Base-by-base conservation (phyloP, 2,888 invertebrate genomes). In the Acanthacorydalis orientalis region DNA sequence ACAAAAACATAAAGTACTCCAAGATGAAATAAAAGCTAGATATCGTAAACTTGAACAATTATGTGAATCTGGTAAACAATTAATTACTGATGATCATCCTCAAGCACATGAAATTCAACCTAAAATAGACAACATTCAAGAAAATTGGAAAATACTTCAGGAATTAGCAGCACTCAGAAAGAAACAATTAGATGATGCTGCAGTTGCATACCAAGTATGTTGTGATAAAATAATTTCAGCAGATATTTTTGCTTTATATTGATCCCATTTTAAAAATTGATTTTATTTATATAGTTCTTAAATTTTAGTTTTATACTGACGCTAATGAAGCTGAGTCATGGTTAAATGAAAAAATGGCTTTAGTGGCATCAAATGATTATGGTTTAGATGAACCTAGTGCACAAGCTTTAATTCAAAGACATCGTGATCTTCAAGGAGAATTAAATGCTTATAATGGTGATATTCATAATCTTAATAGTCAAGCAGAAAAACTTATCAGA, bases 271-370 rank as follows among this genome's bases (percentile, higher is more conserved):
- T 46, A 48, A 10, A 16, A 47, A 45, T 44, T 7, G 6, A 11
- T 40, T 11, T 33, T 39, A 9, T 33, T 31, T 34, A 31, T 48
- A 23, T 15, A 34, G 41, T 33, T 32, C 23, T 46, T 49, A 45
- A 31, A 46, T 48, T 55, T 15, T 62, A 81, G 77, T 95, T 93
- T 69, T 92, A 93, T 64, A 87, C 92, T 1, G 97, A 97, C 66
- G 93, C 95, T 0, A 95, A 97, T 67, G 97, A 97, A 61, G 88
- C 92, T 0, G 96, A 97, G 57, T 93, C 93, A 0, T 97, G 95
- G 93, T 79, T 96, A 69, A 87, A 89, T 55, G 97, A 97, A 65
- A 93, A 92, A 67, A 83, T 90, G 67, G 85, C 93, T 0, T 73
- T 98, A 37, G 88, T 93, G 11, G 78, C 81, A 10, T 89, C 90